Conservation (phyloP, 1,140 invertebrate species). For the Formica exsecta region DNA sequence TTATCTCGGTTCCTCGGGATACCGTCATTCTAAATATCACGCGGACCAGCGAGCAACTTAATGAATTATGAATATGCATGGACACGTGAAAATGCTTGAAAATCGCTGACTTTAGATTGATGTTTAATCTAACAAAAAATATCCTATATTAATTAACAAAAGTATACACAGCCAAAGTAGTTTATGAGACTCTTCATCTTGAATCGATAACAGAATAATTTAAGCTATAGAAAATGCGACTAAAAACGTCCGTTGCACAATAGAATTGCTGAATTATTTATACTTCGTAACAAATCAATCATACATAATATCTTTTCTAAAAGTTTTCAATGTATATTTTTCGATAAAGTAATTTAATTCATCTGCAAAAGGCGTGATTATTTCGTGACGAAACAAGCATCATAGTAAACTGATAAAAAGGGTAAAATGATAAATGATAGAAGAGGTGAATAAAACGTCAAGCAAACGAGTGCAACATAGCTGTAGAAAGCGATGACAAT, state of each 20-base stretch:
- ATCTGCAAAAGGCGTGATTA: not conserved
- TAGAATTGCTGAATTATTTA: not conserved
- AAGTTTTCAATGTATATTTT: no score
- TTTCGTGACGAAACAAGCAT: not conserved
- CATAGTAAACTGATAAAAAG: not conserved
- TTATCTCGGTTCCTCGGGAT: not conserved
- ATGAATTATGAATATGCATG: slow-evolving; percentile 42
- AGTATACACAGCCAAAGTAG: no score
- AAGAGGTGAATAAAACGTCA: not conserved
- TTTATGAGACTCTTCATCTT: no score
- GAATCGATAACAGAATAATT: not conserved
- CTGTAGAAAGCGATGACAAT: slow-evolving; percentile 58
- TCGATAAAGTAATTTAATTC: not conserved
- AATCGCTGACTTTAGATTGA: slow-evolving; percentile 43
- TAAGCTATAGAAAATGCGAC: not conserved
- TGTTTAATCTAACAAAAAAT: slow-evolving; percentile 10
- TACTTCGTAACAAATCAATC: not conserved
- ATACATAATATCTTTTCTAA: not conserved
- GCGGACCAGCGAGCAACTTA: slow-evolving; percentile 9
- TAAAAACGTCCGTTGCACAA: not conserved
- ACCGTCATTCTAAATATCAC: not conserved
- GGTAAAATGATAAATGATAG: not conserved
- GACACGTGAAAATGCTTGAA: slow-evolving; percentile 23
- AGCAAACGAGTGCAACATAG: not conserved
- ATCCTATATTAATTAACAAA: not conserved